phyloP scores from a whole-genome alignment of 2,888 invertebrate species.

The Leucoptera coffeella region DNA sequence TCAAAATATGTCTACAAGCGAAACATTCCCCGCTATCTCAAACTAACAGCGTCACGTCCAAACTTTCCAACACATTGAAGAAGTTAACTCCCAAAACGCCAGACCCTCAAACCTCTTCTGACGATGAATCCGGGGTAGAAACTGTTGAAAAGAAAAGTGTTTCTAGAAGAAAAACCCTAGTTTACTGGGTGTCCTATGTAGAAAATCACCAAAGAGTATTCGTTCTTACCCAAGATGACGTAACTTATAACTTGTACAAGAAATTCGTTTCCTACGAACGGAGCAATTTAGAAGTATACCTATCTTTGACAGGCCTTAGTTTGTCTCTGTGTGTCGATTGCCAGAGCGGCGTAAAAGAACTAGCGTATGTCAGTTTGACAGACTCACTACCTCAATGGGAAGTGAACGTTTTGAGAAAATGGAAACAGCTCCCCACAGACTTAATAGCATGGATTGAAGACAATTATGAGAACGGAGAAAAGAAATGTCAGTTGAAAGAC shows the following conservation, averaged over 20 bases:
- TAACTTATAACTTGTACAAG: conserved; percentile 57
- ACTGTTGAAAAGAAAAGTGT: conserved; percentile 48
- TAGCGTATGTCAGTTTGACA: conserved; percentile 60
- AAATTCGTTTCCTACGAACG: conserved; percentile 59
- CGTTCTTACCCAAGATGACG: conserved; percentile 69
- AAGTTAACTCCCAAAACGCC: conserved; percentile 45
- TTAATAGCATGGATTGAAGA: conserved; percentile 78
- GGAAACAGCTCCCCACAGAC: conserved; percentile 73
- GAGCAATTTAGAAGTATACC: conserved; percentile 60
- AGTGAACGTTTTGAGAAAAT: conserved; percentile 70
- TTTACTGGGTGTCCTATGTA: conserved; percentile 77
- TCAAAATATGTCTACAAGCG: conserved; percentile 66
- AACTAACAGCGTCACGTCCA: conserved; percentile 43
- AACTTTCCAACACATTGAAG: conserved; percentile 48
- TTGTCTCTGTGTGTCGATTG: conserved; percentile 51
- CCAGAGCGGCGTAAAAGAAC: conserved; percentile 47
- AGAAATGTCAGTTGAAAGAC: conserved; percentile 69
- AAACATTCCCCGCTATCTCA: conserved; percentile 45
- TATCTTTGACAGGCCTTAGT: conserved; percentile 65
- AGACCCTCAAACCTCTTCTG: conserved; percentile 51
- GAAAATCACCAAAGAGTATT: conserved; percentile 69
- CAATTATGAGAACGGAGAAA: conserved; percentile 63
- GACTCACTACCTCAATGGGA: conserved; percentile 76
- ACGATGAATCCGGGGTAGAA: conserved; percentile 55
- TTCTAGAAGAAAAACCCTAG: conserved; percentile 65